Conservation (phyloP, 2,113 vertebrate species). For the Felis chaus region DNA sequence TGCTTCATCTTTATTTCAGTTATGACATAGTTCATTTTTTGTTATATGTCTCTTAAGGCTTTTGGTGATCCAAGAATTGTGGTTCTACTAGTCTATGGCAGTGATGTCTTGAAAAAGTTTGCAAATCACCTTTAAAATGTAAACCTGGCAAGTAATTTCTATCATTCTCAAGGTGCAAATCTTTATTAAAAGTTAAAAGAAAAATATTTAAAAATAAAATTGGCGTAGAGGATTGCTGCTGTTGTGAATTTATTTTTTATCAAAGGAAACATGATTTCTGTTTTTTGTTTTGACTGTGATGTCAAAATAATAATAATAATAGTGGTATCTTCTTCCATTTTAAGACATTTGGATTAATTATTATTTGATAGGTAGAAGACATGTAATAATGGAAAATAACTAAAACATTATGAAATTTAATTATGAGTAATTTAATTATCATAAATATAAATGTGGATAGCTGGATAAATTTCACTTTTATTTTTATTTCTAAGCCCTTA, state of each 20-base stretch:
- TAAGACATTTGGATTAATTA: not conserved
- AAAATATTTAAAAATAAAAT: not conserved
- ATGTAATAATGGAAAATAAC: not conserved
- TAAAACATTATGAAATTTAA: not conserved
- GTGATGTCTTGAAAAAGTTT: not conserved
- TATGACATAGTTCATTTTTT: not conserved
- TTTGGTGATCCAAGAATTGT: not conserved
- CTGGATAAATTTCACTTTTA: slow-evolving; percentile 1
- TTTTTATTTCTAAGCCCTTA: not conserved
- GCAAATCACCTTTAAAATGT: not conserved
- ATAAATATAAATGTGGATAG: not conserved
- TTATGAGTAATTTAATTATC: not conserved
- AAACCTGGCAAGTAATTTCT: not conserved
- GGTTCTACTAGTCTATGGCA: not conserved
- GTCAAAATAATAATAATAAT: not conserved
- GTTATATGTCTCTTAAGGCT: not conserved
- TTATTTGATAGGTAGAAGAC: not conserved
- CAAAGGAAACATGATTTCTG: not conserved
- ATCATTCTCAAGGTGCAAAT: not conserved
- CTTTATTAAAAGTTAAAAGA: not conserved
- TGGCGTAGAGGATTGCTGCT: not conserved
- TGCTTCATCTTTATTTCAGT: not conserved
- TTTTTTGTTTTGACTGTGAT: not conserved
- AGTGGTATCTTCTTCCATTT: not conserved
- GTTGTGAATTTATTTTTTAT: not conserved